Conservation (phyloP, 2,113 vertebrate species). For the Trichechus manatus region DNA sequence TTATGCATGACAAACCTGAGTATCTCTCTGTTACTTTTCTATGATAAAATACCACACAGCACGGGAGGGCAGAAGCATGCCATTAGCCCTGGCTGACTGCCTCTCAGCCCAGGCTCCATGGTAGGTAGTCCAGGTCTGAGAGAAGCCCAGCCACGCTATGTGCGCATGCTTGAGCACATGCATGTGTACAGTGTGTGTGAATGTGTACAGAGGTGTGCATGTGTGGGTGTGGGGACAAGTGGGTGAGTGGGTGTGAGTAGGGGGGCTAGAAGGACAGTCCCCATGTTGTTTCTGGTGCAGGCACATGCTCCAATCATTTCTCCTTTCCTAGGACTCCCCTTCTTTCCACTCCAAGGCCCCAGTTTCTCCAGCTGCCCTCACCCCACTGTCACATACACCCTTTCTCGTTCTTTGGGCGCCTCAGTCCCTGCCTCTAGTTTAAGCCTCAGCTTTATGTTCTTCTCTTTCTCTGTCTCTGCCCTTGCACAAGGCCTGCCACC, state of each 20-base stretch:
- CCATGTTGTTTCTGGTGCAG: background rate
- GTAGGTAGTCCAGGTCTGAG: background rate
- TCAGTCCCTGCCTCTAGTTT: background rate
- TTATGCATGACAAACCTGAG: background rate
- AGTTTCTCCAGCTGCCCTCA: background rate
- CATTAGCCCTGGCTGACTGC: no score
- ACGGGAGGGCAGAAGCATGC: background rate
- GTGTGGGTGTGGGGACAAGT: no score
- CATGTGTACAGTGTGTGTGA: background rate
- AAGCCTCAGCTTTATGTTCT: background rate
- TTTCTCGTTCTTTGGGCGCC: background rate
- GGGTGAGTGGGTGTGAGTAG: background rate
- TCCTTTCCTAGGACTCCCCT: background rate
- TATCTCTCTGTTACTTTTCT: background rate
- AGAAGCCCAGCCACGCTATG: rapidly evolving
- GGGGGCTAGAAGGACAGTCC: background rate
- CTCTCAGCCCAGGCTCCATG: background rate
- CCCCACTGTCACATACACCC: rapidly evolving
- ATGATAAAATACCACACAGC: background rate
- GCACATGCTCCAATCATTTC: background rate
- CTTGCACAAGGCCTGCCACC: background rate
- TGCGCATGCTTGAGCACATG: background rate
- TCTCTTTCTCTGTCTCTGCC: background rate
- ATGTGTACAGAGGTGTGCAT: background rate
- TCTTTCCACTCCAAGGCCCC: background rate